Evolutionary conservation across 2,888 invertebrate species (phyloP).

Genomic region (Laothoe populi): DNA sequence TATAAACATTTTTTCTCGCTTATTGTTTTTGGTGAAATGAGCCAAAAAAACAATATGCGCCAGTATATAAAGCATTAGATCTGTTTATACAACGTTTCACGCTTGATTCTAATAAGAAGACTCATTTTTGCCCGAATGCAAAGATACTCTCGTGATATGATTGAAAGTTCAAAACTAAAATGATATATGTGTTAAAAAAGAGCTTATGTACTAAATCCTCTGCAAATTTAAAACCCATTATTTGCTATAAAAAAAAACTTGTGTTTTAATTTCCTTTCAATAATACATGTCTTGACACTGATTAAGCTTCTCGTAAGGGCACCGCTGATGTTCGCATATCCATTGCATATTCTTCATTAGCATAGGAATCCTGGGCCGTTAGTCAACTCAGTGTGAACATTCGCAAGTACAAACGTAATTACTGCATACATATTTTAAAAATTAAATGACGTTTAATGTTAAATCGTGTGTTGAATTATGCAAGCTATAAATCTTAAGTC

Average conservation of each 20-base stretch:
- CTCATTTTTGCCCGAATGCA: too few species aligned
- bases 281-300: conserved; percentile 80
- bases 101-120: too few species aligned
- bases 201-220: too few species aligned
- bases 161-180: too few species aligned
- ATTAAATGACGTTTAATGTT: conserved; percentile 15
- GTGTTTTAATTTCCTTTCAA: conserved; percentile 79
- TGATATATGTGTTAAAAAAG: too few species aligned
- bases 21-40: not conserved
- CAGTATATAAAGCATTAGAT: too few species aligned
- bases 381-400: conserved; percentile 46
- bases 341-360: conserved; percentile 58
- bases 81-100: too few species aligned
- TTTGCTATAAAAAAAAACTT: conserved; percentile 45
- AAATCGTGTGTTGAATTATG: conserved; percentile 15
- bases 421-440: conserved; percentile 23
- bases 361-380: conserved; percentile 68
- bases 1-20: not conserved
- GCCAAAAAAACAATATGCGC: too few species aligned
- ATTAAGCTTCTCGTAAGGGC: conserved; percentile 72
- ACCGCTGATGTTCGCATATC: conserved; percentile 54
- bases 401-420: conserved; percentile 35
- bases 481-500: not conserved
- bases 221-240: not conserved
- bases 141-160: too few species aligned